Percentiles rank a stretch among this genome's conserved stretches.
These are phyloP conservation scores for Heliothis subflexa DNA, from an alignment of 1,140 invertebrate species.

Conservation along the genomic window DNA sequence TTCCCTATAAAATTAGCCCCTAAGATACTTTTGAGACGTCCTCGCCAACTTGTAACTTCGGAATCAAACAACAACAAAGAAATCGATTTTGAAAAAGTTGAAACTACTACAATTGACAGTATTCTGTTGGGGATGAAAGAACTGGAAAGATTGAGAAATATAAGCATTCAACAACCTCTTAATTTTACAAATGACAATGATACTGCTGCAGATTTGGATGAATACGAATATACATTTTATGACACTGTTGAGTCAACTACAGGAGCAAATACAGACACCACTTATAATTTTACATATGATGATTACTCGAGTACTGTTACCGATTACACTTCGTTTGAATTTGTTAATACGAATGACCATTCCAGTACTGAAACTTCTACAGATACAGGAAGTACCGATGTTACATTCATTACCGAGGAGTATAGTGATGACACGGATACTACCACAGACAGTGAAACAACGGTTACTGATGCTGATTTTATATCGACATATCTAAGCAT, in stretches of 20 bases:
- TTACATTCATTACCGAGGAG: neutral
- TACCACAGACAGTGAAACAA: conserved; percentile 21
- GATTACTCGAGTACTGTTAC: conserved; percentile 4
- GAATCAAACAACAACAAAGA: neutral
- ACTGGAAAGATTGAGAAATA: conserved; percentile 51
- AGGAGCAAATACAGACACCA: conserved; percentile 24
- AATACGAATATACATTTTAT: conserved; percentile 45
- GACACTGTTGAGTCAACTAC: conserved; percentile 39
- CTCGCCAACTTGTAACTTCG: neutral
- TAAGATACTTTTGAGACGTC: conserved; percentile 28
- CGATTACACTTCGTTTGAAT: neutral
- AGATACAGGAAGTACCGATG: conserved; percentile 7
- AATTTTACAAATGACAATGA: conserved; percentile 42
- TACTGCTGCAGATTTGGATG: conserved; percentile 28
- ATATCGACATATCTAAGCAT: neutral
- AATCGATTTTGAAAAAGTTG: conserved; percentile 11
- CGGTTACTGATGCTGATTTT: conserved; percentile 24
- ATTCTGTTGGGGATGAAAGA: conserved; percentile 32
- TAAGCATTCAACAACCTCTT: conserved; percentile 27
- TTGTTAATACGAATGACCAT: neutral
- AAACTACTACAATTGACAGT: conserved; percentile 48
- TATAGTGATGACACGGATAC: conserved; percentile 10
- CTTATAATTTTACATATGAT: neutral
- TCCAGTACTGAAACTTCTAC: neutral
- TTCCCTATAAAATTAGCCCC: neutral